Conservation (phyloP, 64 coral and sea anemone genomes). For the Cladopsammia gracilis region DNA sequence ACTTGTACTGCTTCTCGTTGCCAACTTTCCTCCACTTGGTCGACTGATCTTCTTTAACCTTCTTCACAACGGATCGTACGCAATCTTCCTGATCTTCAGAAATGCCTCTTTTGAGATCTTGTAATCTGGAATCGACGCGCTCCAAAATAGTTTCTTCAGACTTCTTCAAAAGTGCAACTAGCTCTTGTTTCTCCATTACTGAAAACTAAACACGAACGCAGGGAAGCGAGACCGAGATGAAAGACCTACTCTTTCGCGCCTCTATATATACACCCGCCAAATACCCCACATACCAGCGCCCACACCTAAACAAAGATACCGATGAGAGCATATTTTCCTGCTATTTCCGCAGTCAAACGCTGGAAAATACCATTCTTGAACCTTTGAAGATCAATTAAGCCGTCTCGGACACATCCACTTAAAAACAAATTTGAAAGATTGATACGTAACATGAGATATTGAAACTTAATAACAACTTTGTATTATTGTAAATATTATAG, state of each 20-base stretch:
- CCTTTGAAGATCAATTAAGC: no score
- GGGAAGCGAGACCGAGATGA: conserved; percentile 36
- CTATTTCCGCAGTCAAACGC: not conserved
- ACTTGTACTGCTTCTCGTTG: conserved; percentile 37
- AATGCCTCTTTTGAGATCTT: no score
- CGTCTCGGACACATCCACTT: no score
- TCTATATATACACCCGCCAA: not conserved
- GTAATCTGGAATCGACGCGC: conserved; percentile 28
- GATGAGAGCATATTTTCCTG: not conserved
- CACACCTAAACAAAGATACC: not conserved
- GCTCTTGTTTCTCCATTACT: conserved; percentile 14
- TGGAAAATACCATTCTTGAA: not conserved
- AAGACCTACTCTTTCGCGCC: not conserved
- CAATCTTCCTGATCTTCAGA: conserved; percentile 59
- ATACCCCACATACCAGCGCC: not conserved
- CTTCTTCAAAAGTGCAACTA: conserved; percentile 1
- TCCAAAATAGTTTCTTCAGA: conserved; percentile 16
- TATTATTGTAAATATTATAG: no score
- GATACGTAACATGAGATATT: no score
- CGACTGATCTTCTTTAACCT: conserved; percentile 19
- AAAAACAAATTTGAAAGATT: no score
- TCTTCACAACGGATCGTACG: conserved; percentile 11
- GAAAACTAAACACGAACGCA: conserved; percentile 8
- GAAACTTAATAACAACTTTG: no score
- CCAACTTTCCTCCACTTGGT: conserved; percentile 36